Conservation (phyloP, 2,113 vertebrate genomes). For the Pachycephala philippinensis region DNA sequence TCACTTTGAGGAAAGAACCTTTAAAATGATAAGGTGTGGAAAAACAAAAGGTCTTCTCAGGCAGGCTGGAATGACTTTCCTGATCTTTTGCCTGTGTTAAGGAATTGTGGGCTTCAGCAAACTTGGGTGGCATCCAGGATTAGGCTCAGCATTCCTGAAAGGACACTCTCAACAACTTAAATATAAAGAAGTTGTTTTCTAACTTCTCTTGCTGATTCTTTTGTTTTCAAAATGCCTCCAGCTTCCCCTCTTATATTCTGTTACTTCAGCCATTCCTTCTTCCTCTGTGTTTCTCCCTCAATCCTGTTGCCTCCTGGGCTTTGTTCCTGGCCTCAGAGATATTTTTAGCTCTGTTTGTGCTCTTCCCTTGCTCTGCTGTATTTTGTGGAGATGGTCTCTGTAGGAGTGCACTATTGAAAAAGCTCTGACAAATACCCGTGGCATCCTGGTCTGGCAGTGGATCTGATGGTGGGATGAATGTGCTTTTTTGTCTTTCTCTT, state of each 20-base stretch:
- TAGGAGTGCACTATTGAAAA: background rate
- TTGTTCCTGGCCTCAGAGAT: background rate
- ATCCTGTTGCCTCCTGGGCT: background rate
- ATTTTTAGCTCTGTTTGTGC: background rate
- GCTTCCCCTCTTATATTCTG: background rate
- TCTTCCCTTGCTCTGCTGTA: background rate
- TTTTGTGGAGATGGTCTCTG: background rate
- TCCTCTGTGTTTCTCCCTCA: background rate
- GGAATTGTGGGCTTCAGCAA: background rate
- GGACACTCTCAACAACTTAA: background rate
- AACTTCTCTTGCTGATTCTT: background rate
- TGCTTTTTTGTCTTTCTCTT: background rate
- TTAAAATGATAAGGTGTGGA: constrained; percentile 86
- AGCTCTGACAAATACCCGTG: background rate
- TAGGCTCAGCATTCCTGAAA: background rate
- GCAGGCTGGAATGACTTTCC: background rate
- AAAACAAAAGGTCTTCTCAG: background rate
- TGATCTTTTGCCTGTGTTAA: background rate
- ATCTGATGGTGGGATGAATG: background rate
- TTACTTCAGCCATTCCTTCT: background rate
- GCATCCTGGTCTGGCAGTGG: background rate
- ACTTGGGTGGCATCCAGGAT: background rate
- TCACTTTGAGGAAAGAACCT: constrained; percentile 90
- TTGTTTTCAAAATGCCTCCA: background rate
- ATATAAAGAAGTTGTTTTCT: background rate